Base-by-base conservation (phyloP, 1,140 invertebrate species). In the Nephila pilipes region DNA sequence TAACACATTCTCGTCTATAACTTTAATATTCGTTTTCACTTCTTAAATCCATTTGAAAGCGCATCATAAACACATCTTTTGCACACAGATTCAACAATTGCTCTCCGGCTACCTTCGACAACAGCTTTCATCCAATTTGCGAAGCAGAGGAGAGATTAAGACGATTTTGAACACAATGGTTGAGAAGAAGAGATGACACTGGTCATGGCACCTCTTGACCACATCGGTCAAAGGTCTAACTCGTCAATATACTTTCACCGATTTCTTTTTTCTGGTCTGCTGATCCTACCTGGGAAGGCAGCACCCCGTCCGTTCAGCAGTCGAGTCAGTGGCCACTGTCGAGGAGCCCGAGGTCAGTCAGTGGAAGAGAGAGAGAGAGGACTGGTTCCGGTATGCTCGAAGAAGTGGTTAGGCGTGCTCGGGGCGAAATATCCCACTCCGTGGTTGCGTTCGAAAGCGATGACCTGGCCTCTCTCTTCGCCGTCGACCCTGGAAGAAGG, bases 381-480 rank as follows among this genome's bases (percentile, higher is more conserved):
- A 75, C 69, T 75, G 69, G 69, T 75, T 75, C 69, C 69, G 69
- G 69, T 75, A 75, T 75, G 69, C 69, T 75, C 69, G 69, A 75
- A n/a, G 25, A 69, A 75, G 69, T 75, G 25, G 69, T 36, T 75
- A 1, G 63, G 25, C 25, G 65, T 32, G 69, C 69, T 75, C 14
- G 25, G 18, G 69, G 69, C 69, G 69, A 75, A 75, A 32, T 75
- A 75, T 75, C 69, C 69, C 69, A 75, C 69, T 75, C 69, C 2
- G 63, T 46, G 58, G 58, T 16, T 18, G 69, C 69, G 69, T 75
- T 75, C 69, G 69, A 75, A 75, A 75, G 29, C 69, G 69, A 75
- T 75, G 69, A 75, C 69, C 69, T 29, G 69, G 69, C 69, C 69
- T 75, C 69, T 29, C 16, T 25, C 29, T 12, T 32, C 29, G 32